Base-by-base conservation (phyloP, 2,797 vertebrate genomes). In the Chaetophractus vellerosus region DNA sequence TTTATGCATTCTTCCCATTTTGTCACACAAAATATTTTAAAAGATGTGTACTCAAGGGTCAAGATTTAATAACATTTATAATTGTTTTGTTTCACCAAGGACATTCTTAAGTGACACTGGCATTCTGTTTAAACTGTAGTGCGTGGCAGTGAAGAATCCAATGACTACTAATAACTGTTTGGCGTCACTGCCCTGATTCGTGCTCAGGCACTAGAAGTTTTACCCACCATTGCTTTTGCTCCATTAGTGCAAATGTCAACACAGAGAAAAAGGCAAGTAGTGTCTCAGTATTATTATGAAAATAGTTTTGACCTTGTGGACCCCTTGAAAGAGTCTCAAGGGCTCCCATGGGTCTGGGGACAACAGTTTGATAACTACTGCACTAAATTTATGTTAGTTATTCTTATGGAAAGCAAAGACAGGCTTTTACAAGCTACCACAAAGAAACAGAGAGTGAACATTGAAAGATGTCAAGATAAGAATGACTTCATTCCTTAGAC, bases 1-100 rank as follows among this genome's bases (percentile, higher is more conserved):
- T 93, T 85, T 75, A 72, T 31, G 9, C 33, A 63, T 64, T 79
- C 55, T 86, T 86, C n/a, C 26, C 57, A 50, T 80, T 61, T 86
- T 2, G 28, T 89, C 66, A 69, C 85, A 63, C 45, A 5, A 59
- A 86, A 24, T 79, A 52, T 28, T 80, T 63, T 31, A 87, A 61
- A 36, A 63, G 33, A 75, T 59, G 14, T 75, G 8, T 19, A 92
- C 31, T n/a, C 33, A 80, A 78, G 63, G 55, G 31, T 71, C 36
- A 93, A 69, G 57, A 87, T n/a, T 66, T 50, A 91, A 36, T 50
- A 36, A 96, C 50, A 88, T 24, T 74, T 69, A 23, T 71, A 55
- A 45, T 50, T 90, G 71, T 89, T 26, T 59, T 87, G 66, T 18
- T 84, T 90, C 79, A 64, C 64, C 28, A 50, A 90, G 26, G 38